These are phyloP conservation scores for Phenacoccus solenopsis DNA, from an alignment of 1,140 invertebrate genomes.

Conservation along the genomic window DNA sequence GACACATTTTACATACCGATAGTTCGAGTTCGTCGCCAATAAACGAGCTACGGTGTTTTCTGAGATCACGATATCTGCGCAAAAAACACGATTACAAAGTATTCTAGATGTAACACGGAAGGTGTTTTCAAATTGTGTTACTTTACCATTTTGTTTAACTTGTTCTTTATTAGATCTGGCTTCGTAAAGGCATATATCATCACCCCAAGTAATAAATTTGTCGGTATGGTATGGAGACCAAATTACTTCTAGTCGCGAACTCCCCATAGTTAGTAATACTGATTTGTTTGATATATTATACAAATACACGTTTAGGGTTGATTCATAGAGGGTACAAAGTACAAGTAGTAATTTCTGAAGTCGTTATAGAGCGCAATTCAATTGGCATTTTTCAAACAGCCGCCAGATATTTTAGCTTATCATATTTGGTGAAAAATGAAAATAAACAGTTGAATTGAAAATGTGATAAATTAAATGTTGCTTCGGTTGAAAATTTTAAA, in stretches of 20 bases:
- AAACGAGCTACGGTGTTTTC: conserved; percentile 50
- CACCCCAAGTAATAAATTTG: conserved; percentile 75
- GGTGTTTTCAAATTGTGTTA: neutral
- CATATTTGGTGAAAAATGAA: no score
- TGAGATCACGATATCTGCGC: conserved; percentile 46
- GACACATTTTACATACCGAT: conserved; percentile 59
- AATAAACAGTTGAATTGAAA: no score
- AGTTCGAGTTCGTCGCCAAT: conserved; percentile 48
- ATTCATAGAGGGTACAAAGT: no score
- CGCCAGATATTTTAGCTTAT: no score
- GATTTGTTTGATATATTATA: neutral
- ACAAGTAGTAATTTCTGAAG: no score
- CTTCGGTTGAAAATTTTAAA: no score
- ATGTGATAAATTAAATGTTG: no score
- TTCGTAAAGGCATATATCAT: conserved; percentile 72
- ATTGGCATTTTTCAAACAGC: no score
- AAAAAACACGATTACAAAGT: conserved; percentile 5
- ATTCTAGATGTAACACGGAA: neutral
- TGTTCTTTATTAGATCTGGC: conserved; percentile 43
- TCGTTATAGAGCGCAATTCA: no score
- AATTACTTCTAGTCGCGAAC: conserved; percentile 52
- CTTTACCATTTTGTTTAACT: conserved; percentile 41
- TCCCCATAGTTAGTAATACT: conserved; percentile 35
- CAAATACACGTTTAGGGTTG: no score
- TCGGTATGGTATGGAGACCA: conserved; percentile 66